These are phyloP conservation scores for Myotis brandtii DNA, from an alignment of 2,113 vertebrate genomes.

Conservation along the genomic window DNA sequence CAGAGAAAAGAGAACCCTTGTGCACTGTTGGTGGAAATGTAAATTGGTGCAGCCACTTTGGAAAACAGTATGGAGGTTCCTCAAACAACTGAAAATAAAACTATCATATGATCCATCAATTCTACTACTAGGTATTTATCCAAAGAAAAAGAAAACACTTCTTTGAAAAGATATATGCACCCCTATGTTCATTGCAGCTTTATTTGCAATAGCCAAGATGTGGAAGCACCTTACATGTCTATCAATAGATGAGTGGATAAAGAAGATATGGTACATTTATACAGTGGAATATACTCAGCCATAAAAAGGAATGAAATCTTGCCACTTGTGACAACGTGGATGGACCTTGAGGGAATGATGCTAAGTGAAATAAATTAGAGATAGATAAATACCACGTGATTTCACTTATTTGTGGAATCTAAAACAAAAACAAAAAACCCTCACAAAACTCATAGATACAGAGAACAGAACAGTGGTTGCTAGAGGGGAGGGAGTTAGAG, in stretches of 20 bases:
- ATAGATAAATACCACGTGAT: neutral
- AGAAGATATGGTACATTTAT: neutral
- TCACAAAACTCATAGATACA: neutral
- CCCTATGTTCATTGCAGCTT: neutral
- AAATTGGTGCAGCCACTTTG: neutral
- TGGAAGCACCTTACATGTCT: neutral
- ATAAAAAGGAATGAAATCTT: neutral
- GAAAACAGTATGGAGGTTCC: neutral
- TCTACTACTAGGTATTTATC: neutral
- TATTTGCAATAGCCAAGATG: neutral
- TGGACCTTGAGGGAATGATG: neutral
- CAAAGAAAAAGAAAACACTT: neutral
- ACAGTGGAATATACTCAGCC: neutral
- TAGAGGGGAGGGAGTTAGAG: neutral
- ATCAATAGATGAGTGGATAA: neutral
- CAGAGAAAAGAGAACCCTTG: neutral
- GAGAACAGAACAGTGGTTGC: neutral
- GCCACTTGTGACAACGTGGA: neutral
- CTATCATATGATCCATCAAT: neutral
- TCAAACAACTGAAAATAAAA: neutral
- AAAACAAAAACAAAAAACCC: neutral
- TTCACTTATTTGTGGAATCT: neutral
- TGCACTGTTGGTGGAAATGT: neutral
- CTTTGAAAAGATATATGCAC: neutral
- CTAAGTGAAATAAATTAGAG: neutral